Evolutionary conservation across 1,140 invertebrate species (phyloP).

Genomic region (Drosophila watanabei): DNA sequence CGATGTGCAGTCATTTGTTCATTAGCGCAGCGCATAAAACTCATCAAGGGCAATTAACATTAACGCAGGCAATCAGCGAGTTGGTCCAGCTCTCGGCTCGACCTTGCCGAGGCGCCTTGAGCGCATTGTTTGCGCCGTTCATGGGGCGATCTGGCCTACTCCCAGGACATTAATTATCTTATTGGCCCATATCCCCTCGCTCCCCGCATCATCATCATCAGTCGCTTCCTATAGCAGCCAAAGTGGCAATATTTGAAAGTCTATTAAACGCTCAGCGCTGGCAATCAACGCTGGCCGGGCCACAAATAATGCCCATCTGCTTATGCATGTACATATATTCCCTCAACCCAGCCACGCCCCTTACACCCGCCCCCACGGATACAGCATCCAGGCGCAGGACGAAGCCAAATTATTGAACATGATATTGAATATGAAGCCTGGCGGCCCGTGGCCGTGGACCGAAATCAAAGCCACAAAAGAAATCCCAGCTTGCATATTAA

Average conservation of each 20-base stretch:
- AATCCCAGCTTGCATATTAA: slow-evolving; percentile 83
- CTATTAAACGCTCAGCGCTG: slow-evolving; percentile 73
- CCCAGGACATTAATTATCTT: slow-evolving; percentile 82
- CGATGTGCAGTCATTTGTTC: slow-evolving; percentile 82
- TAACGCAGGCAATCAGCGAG: slow-evolving; percentile 77
- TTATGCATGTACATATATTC: slow-evolving; percentile 30
- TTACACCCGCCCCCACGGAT: too few species aligned
- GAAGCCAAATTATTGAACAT: slow-evolving; percentile 68
- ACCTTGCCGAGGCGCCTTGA: slow-evolving; percentile 57
- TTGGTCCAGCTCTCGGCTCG: slow-evolving; percentile 18
- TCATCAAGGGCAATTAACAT: slow-evolving; percentile 84
- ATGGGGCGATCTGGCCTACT: slow-evolving; percentile 19
- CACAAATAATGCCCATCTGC: slow-evolving; percentile 45
- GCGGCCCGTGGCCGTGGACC: slow-evolving; percentile 14
- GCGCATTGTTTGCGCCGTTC: slow-evolving; percentile 19
- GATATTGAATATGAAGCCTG: slow-evolving; percentile 72
- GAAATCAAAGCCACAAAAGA: slow-evolving; percentile 84
- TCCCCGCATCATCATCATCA: slow-evolving; percentile 1
- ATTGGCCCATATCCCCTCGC: slow-evolving; percentile 57
- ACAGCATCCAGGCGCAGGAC: too few species aligned
- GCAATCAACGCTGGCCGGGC: slow-evolving; percentile 47
- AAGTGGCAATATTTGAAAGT: slow-evolving; percentile 84
- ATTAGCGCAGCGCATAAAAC: slow-evolving; percentile 81
- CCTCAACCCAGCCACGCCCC: neutral
- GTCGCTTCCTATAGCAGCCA: slow-evolving; percentile 12